These are phyloP conservation scores for Lophotriccus pileatus DNA, from an alignment of 2,797 vertebrate genomes.

Conservation along the genomic window DNA sequence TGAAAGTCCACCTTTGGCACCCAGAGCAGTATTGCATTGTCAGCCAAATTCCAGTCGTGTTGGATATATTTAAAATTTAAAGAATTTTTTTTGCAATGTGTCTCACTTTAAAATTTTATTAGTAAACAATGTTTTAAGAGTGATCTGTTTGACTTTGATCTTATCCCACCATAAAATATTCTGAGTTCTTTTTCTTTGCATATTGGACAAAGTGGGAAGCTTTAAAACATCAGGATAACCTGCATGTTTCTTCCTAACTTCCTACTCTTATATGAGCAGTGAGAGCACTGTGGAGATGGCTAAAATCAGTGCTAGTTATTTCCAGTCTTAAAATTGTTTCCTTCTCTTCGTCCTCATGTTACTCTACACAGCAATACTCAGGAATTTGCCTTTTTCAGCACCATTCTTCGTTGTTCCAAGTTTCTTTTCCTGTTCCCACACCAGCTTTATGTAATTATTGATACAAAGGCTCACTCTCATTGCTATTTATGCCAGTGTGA, in stretches of 20 bases:
- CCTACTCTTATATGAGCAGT: not conserved
- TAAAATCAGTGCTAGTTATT: not conserved
- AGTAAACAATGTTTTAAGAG: not conserved
- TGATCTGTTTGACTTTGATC: not conserved
- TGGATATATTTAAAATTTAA: not conserved
- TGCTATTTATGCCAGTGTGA: not conserved
- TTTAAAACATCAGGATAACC: not conserved
- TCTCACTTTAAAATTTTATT: not conserved
- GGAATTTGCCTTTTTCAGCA: not conserved
- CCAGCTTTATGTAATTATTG: not conserved
- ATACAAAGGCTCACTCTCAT: not conserved
- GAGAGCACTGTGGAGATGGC: not conserved
- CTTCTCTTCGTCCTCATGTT: not conserved
- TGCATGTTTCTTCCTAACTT: not conserved
- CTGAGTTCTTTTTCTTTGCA: not conserved
- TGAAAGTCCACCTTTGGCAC: not conserved
- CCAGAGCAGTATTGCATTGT: not conserved
- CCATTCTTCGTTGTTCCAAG: not conserved
- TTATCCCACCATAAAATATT: not conserved
- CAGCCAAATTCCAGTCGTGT: not conserved
- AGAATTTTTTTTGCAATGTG: not conserved
- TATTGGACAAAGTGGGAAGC: not conserved
- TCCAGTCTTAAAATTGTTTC: not conserved
- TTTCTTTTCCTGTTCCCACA: not conserved
- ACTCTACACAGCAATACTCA: not conserved